phyloP scores from a whole-genome alignment of 1,140 invertebrate genomes.

The Penaeus vannamei region DNA sequence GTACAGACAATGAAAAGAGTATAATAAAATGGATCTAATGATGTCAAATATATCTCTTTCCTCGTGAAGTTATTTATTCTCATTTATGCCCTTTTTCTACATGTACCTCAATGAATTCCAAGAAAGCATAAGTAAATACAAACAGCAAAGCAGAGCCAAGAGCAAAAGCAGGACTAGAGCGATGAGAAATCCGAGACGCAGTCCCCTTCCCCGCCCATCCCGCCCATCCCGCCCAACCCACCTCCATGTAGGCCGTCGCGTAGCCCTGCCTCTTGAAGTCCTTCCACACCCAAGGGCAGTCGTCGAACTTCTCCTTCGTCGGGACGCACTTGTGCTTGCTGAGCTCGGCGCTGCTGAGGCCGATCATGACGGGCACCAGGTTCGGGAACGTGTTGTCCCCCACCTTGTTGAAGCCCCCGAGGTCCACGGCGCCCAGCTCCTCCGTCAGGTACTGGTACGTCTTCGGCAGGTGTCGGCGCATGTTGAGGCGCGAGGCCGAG shows the following conservation, averaged over 20 bases:
- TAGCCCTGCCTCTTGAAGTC: constrained; percentile 81
- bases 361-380: constrained; percentile 81
- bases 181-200: neutral
- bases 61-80: too few relatives aligned
- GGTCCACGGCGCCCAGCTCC: constrained; percentile 78
- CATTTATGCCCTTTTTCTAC: too few relatives aligned
- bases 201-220: too few relatives aligned
- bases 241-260: constrained; percentile 83
- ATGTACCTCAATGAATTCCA: too few relatives aligned
- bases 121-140: too few relatives aligned
- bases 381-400: constrained; percentile 90
- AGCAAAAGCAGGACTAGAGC: too few relatives aligned
- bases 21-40: too few relatives aligned
- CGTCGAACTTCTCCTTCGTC: constrained; percentile 75
- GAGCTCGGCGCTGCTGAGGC: constrained; percentile 77
- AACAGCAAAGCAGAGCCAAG: too few relatives aligned
- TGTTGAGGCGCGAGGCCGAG: constrained; percentile 87
- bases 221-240: neutral
- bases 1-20: too few relatives aligned
- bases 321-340: constrained; percentile 68
- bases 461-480: constrained; percentile 84
- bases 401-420: constrained; percentile 86
- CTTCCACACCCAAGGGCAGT: constrained; percentile 87
- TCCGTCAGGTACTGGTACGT: constrained; percentile 77
- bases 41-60: too few relatives aligned